Percentiles rank a stretch among this genome's conserved stretches.
These are phyloP conservation scores for Drosophila picticornis DNA, from an alignment of 2,888 invertebrate species.

Conservation along the genomic window DNA sequence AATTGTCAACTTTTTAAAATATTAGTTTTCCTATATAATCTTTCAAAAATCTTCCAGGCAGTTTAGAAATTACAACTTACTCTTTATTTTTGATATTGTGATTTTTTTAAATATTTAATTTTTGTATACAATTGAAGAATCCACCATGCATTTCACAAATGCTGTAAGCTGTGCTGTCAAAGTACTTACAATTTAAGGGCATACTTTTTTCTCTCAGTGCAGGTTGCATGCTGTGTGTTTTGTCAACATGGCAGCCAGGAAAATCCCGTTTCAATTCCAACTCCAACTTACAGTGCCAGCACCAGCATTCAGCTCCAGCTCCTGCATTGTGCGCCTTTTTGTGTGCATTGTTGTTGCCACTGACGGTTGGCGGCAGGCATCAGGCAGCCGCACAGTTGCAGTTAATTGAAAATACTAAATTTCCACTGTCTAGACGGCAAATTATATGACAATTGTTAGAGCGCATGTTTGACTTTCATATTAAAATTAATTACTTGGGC, in stretches of 20 bases:
- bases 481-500: constrained; percentile 82
- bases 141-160: not conserved
- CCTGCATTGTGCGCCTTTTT: constrained; percentile 73
- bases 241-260: constrained; percentile 54
- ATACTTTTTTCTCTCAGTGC: not conserved
- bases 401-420: constrained; percentile 85
- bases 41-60: not conserved
- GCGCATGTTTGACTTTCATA: constrained; percentile 78
- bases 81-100: not conserved
- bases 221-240: constrained; percentile 50
- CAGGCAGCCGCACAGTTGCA: constrained; percentile 65
- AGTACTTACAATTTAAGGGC: not conserved
- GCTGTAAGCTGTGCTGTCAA: not conserved
- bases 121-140: not conserved
- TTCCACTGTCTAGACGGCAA: constrained; percentile 84
- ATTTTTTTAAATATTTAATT: not conserved
- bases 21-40: not conserved
- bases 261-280: constrained; percentile 41
- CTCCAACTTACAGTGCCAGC: constrained; percentile 3
- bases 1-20: not conserved
- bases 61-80: too few relatives aligned
- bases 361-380: constrained; percentile 26
- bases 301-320: constrained; percentile 19
- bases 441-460: constrained; percentile 84
- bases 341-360: constrained; percentile 64